Evolutionary conservation across 1,140 invertebrate species (phyloP).

Genomic region (Hestina assimilis): DNA sequence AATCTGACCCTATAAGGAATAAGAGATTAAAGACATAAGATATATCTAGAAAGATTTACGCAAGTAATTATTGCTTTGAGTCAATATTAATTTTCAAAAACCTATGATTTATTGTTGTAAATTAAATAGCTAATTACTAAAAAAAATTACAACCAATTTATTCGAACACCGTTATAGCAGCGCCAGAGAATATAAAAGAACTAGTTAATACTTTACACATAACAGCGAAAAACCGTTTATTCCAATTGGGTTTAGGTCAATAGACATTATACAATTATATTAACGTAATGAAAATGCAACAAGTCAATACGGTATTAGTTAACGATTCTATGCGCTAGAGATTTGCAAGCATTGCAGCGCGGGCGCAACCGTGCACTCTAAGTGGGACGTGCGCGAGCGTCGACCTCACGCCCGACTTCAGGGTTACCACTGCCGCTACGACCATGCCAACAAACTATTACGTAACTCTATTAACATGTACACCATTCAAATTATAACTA

Average conservation of each 20-base stretch:
- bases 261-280: too few relatives aligned
- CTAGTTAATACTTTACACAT: too few relatives aligned
- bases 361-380: conserved; percentile 55
- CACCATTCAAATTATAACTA: conserved; percentile 30
- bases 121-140: too few relatives aligned
- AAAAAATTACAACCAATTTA: background rate
- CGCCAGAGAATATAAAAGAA: too few relatives aligned
- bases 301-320: conserved; percentile 47
- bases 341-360: conserved; percentile 61
- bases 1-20: conserved; percentile 46
- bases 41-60: conserved; percentile 7
- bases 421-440: conserved; percentile 54
- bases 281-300: conserved; percentile 36
- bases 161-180: background rate
- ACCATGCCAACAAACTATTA: conserved; percentile 39
- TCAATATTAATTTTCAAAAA: background rate
- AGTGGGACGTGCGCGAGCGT: conserved; percentile 65
- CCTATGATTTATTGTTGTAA: background rate
- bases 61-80: background rate
- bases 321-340: conserved; percentile 58
- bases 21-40: conserved; percentile 3
- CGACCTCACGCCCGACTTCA: conserved; percentile 71
- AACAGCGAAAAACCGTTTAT: too few relatives aligned
- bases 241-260: too few relatives aligned
- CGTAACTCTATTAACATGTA: conserved; percentile 41